Percentiles rank a stretch among this genome's conserved stretches.
Conservation (phyloP, 2,113 vertebrate genomes). For the Pagrus major region DNA sequence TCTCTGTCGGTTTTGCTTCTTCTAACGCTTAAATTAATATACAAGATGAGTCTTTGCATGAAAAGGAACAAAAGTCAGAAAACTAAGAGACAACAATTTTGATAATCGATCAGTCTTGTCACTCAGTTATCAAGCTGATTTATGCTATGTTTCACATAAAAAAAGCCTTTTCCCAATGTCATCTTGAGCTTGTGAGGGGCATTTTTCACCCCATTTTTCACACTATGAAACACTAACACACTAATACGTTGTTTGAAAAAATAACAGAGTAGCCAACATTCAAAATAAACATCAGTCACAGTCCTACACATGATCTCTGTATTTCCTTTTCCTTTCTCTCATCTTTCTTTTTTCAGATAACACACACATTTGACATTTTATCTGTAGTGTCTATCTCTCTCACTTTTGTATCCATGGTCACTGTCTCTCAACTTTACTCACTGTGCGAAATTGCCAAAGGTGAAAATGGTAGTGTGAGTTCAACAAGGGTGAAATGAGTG, state of each 20-base stretch:
- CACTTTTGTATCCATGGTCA: conserved; percentile 48
- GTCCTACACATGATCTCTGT: not conserved
- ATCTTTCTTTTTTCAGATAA: not conserved
- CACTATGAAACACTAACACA: no score
- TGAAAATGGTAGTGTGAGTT: conserved; percentile 61
- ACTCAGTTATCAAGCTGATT: not conserved
- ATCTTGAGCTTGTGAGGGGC: not conserved
- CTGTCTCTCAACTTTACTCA: conserved; percentile 50
- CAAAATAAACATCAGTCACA: not conserved
- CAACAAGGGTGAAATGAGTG: conserved; percentile 58
- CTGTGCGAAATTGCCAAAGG: conserved; percentile 57
- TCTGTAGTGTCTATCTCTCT: not conserved
- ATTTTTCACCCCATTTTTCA: not conserved
- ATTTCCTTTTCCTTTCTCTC: not conserved
- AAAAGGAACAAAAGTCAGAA: not conserved
- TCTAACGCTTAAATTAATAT: conserved; percentile 13
- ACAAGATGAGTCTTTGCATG: conserved; percentile 19
- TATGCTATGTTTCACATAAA: conserved; percentile 2
- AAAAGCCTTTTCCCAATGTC: not conserved
- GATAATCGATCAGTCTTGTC: not conserved
- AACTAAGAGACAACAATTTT: not conserved
- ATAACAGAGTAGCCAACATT: not conserved
- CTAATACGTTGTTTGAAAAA: not conserved
- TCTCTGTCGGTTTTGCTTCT: conserved; percentile 29
- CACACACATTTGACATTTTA: not conserved